Evolutionary conservation across 2,797 vertebrate species (phyloP), one percentile per base, ranked within the genome.

Genomic region (Helarctos malayanus): DNA sequence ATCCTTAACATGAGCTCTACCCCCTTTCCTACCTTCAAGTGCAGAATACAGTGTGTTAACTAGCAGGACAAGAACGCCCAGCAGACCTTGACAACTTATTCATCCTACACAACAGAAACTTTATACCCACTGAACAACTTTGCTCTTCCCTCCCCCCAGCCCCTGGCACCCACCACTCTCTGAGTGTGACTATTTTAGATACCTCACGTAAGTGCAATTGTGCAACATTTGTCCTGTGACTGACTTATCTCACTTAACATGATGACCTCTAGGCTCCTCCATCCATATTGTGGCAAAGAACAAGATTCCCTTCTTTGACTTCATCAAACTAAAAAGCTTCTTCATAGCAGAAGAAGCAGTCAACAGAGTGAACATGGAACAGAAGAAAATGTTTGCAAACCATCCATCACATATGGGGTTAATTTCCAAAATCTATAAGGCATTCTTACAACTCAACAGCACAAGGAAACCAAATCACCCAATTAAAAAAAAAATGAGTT

Each of bases 51-150:
- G 23, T 5, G 8, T 78, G 45, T 29, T 38, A 38, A 14, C 23
- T 21, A 21, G 18, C 15, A 16, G 57, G 45, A 27, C 11, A 25
- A 2, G 0, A 16, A 35, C 8, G 7, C 13, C 21, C 3, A 35
- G 45, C 23, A 10, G 73, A 8, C 19, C 73, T 25, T 16, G 27
- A 38, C 57, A 32, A 7, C 16, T 65, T 15, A 11, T 14, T 63
- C n/a, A 5, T 21, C 59, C 27, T 38, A 61, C 18, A 27, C 65
- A 35, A 38, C 0, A 16, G n/a, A 13, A 65, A 65, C 5, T 52
- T 65, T 3, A 32, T 32, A 19, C 25, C 45, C 12, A 15, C 1
- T 79, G 87, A 65, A 65, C n/a, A 79, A 16, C 47, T 41, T 79
- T 29, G 16, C 2, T 4, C 49, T 27, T 38, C 57, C 56, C 2